Percentiles rank a stretch among this genome's conserved stretches.
These are phyloP conservation scores for Cactoblastis cactorum DNA, from an alignment of 2,888 invertebrate genomes.

Conservation along the genomic window DNA sequence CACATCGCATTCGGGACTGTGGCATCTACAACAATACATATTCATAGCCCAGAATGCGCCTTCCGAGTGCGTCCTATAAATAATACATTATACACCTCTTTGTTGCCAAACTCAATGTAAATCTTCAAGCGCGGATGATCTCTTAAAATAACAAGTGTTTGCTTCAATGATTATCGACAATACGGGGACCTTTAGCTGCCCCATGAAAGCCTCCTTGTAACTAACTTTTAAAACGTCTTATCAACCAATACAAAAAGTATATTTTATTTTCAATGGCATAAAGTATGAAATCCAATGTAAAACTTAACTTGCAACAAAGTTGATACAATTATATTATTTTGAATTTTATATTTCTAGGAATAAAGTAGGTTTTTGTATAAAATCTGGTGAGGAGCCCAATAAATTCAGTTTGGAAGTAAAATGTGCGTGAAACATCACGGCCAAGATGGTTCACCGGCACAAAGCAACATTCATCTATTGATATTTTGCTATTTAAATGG, in stretches of 20 bases:
- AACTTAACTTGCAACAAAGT: neutral
- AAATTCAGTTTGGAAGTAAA: slow-evolving; percentile 57
- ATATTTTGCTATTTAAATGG: slow-evolving; percentile 75
- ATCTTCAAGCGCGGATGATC: slow-evolving; percentile 78
- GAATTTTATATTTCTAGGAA: neutral
- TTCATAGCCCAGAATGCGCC: slow-evolving; percentile 63
- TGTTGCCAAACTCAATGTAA: slow-evolving; percentile 63
- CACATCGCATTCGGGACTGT: slow-evolving; percentile 52
- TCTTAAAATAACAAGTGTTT: slow-evolving; percentile 81
- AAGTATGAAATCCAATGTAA: slow-evolving; percentile 20
- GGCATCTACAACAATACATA: slow-evolving; percentile 41
- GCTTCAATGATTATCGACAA: slow-evolving; percentile 80
- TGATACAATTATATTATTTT: slow-evolving; percentile 18
- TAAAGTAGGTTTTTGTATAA: slow-evolving; percentile 28
- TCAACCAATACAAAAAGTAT: slow-evolving; percentile 12
- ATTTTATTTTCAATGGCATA: neutral
- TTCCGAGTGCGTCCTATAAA: slow-evolving; percentile 76
- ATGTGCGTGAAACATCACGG: slow-evolving; percentile 76
- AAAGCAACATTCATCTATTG: slow-evolving; percentile 75
- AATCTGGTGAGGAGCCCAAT: slow-evolving; percentile 26
- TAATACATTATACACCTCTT: slow-evolving; percentile 75
- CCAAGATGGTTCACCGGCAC: slow-evolving; percentile 77
- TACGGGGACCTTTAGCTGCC: slow-evolving; percentile 74
- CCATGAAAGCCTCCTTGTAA: slow-evolving; percentile 63
- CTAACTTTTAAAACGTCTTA: slow-evolving; percentile 32